Evolutionary conservation across 2,888 invertebrate species (phyloP).

Genomic region (Cosmia trapezina): DNA sequence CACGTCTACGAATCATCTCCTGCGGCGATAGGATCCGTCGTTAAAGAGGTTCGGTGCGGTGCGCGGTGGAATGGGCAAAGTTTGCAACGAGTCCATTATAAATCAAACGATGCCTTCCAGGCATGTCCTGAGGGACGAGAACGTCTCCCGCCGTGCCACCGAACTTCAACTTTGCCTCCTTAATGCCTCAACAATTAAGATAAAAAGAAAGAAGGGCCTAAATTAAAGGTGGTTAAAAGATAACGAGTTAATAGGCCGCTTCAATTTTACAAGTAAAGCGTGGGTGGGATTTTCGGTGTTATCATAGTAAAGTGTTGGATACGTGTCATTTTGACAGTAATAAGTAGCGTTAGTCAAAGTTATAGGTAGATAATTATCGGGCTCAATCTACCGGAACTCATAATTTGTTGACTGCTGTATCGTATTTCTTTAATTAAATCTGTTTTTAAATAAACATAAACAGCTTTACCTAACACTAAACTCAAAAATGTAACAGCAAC

Average conservation of each 20-base stretch:
- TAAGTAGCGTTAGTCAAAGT: background rate
- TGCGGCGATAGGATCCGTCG: conserved; percentile 89
- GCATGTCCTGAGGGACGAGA: conserved; percentile 89
- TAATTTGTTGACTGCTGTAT: no score
- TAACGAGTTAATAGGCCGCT: conserved; percentile 88
- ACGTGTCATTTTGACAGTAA: conserved; percentile 6
- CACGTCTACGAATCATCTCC: conserved; percentile 90
- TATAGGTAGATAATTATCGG: background rate
- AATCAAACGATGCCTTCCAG: conserved; percentile 90
- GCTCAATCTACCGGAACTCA: background rate
- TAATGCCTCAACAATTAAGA: conserved; percentile 90
- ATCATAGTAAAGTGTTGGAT: conserved; percentile 18
- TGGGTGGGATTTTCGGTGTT: conserved; percentile 45
- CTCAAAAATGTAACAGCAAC: conserved; percentile 55
- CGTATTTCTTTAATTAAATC: conserved; percentile 1
- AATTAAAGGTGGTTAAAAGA: conserved; percentile 90
- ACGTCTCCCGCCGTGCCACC: conserved; percentile 85
- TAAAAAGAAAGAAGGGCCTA: conserved; percentile 89
- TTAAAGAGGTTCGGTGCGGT: conserved; percentile 88
- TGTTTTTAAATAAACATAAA: conserved; percentile 46
- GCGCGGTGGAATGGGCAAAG: conserved; percentile 88
- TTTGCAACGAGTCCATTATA: conserved; percentile 91
- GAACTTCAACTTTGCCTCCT: conserved; percentile 88
- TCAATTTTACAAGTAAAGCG: conserved; percentile 78
- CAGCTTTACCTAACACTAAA: conserved; percentile 32